phyloP scores from a whole-genome alignment of 1,140 invertebrate species.

The Daktulosphaira vitifoliae region DNA sequence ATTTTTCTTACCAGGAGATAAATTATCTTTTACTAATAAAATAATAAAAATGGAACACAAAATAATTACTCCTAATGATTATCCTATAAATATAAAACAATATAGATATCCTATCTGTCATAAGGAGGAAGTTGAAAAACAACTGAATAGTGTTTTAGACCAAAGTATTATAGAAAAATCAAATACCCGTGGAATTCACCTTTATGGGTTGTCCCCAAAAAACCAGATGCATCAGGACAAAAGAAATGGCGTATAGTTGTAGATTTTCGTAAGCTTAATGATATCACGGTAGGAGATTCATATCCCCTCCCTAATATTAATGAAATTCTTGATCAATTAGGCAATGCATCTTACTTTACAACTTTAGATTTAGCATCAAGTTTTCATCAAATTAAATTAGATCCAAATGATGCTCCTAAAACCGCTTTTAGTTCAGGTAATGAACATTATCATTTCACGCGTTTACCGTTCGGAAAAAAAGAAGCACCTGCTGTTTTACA shows the following conservation, averaged over 20 bases:
- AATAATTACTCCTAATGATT: no score
- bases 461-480: no score
- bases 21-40: no score
- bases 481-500: constrained; percentile 44
- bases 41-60: no score
- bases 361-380: constrained; percentile 46
- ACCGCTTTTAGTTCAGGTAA: constrained; percentile 45
- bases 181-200: constrained; percentile 34
- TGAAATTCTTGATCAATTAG: constrained; percentile 44
- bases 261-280: constrained; percentile 39
- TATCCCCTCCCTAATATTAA: constrained; percentile 46
- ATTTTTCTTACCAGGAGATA: no score
- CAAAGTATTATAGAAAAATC: constrained; percentile 28
- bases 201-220: constrained; percentile 37
- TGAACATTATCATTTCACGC: constrained; percentile 38
- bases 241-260: constrained; percentile 36
- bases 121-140: constrained; percentile 41
- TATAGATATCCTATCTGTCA: constrained; percentile 42
- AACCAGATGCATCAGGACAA: constrained; percentile 35
- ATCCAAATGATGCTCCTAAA: constrained; percentile 42
- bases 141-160: constrained; percentile 37
- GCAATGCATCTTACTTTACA: constrained; percentile 42
- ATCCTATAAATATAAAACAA: constrained; percentile 37
- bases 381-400: constrained; percentile 47
- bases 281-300: constrained; percentile 39